phyloP scores from a whole-genome alignment of 2,113 vertebrate species.

The Pseudorectes ferrugineus region DNA sequence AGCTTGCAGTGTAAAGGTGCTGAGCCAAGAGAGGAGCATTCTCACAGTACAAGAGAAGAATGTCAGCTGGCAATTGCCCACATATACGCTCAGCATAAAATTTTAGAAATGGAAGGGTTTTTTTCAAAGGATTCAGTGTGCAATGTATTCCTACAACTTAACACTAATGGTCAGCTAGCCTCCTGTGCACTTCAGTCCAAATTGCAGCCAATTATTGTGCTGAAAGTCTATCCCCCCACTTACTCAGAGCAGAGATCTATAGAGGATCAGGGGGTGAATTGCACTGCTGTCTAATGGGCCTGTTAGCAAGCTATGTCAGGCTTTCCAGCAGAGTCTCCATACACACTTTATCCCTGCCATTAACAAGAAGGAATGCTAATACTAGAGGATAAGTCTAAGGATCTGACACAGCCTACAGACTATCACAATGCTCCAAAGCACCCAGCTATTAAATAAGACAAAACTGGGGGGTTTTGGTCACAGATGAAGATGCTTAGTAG shows the following conservation, averaged over 20 bases:
- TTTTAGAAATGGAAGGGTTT: not conserved
- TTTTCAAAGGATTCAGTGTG: not conserved
- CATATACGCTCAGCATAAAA: fast-evolving
- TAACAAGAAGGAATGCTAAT: not conserved
- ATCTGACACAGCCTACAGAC: fast-evolving
- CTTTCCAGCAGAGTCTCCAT: not conserved
- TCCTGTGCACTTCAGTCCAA: not conserved
- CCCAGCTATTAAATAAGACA: not conserved
- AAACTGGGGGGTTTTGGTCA: not conserved
- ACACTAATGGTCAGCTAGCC: not conserved
- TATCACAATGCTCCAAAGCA: not conserved
- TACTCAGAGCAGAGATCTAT: not conserved
- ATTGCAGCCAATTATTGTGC: not conserved
- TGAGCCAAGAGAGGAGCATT: not conserved
- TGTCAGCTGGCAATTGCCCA: not conserved
- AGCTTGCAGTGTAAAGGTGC: not conserved
- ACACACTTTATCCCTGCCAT: not conserved
- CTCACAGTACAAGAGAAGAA: not conserved
- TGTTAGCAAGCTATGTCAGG: not conserved
- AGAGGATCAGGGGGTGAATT: not conserved
- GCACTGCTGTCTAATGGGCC: not conserved
- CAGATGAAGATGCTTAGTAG: not conserved
- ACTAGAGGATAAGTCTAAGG: not conserved
- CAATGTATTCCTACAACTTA: not conserved
- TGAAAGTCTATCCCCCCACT: not conserved